Base-by-base conservation (phyloP, 35 echinoderm and acorn worm genomes). In the Apostichopus parvimensis region DNA sequence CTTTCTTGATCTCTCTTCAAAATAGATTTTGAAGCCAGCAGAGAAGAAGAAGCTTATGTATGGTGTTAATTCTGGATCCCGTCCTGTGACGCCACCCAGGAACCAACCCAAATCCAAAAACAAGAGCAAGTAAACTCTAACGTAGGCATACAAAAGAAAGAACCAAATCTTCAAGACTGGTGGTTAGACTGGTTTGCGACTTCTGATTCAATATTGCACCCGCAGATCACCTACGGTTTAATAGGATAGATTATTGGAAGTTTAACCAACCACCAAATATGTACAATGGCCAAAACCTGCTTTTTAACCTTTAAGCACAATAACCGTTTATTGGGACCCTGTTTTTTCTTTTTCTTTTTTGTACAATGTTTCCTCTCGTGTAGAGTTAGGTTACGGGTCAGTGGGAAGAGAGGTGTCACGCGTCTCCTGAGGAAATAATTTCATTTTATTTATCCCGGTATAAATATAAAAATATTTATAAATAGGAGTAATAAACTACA, bases 11-110 rank as follows among this genome's bases (percentile, higher is more conserved):
- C 5, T 75, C 71, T 75, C 7, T 18, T 18, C n/a, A 34, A 88
- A 82, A 12, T 83, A 99, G 97, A 99, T 99, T 79, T 87, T 99
- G 73, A 99, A 99, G 94, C 97, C 97, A 55, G 93, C 97, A 34
- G 97, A 99, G 82, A 99, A 99, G 92, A 96, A 96, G 77, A 99
- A 99, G 77, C 87, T 94, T 54, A 60, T 91, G 20, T 94, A 95
- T 55, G 97, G 97, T 55, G 93, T 92, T 12, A 95, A 94, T 56
- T 58, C 93, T 59, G 92, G 95, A 66, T 59, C 53, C 89, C 93
- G 95, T 77, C 95, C 95, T 62, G 91, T 96, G 12, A 96, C 97
- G 10, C 97, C 97, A 24, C 97, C 95, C 60, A 84, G 97, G 24
- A 90, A 86, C 13, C 71, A 91, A 92, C 86, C 54, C 85, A 98